Base-by-base conservation (phyloP, 2,113 vertebrate species). In the Poeciliopsis occidentalis region DNA sequence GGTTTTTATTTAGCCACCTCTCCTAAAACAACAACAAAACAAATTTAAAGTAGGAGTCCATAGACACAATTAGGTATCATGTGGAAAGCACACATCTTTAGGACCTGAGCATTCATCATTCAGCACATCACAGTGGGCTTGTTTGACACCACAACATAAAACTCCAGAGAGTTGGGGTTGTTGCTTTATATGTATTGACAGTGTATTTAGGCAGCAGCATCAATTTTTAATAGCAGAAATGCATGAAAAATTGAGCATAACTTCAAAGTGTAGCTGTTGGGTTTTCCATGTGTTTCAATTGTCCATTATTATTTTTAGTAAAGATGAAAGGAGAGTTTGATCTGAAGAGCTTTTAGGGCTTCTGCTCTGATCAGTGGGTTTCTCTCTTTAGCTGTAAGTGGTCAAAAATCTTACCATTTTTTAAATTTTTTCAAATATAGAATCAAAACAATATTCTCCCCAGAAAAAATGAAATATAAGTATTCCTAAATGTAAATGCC, bases 261-360 rank as follows among this genome's bases (percentile, higher is more conserved):
- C 60, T 62, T 62, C 60, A 62, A 62, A 62, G 60, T 29, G 5
- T 62, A 62, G 27, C 60, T 62, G 29, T 13, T 62, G 60, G 60
- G 60, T 4, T 62, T 62, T 54, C 60, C 60, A 19, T 62, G 13
- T 30, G 27, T 17, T 29, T 62, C 60, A 61, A 26, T 61, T 12
- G 60, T 61, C 60, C 29, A 30, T 29, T 62, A 62, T 62, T 62
- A 62, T 30, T 62, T 29, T 30, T 62, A 17, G 27, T 30, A 13
- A 5, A 62, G 60, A 62, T 62, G 27, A 62, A 62, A 62, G 60
- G 17, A 19, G 60, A 30, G 60, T 30, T 62, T 62, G 27, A 62
- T 62, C 60, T 62, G 60, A 62, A 62, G 13, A 62, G 26, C 60
- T 62, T 62, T 62, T 62, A 30, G 27, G 60, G 60, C 29, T 8